Evolutionary conservation across 1,140 invertebrate genomes (phyloP).

Genomic region (Holotrichia oblita): DNA sequence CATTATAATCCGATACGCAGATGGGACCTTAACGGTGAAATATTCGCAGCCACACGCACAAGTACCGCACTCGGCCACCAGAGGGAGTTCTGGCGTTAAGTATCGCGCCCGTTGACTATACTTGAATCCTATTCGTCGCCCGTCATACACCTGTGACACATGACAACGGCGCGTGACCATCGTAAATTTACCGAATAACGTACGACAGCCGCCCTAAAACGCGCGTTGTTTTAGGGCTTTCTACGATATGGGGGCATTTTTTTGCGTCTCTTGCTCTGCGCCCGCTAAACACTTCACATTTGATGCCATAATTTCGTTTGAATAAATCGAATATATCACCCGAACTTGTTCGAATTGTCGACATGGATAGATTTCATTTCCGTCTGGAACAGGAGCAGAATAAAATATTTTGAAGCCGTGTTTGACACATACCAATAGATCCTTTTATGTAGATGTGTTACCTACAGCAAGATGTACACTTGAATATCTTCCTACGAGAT

Average conservation of each 20-base stretch:
- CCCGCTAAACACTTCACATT: constrained; percentile 15
- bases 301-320: constrained; percentile 10
- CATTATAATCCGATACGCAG: constrained; percentile 34
- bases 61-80: background rate
- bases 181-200: constrained; percentile 1
- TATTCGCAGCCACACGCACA: background rate
- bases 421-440: too few species aligned
- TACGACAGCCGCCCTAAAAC: background rate
- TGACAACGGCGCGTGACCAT: constrained; percentile 19
- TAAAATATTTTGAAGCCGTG: too few species aligned
- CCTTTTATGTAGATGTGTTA: too few species aligned
- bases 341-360: background rate
- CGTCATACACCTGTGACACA: constrained; percentile 32
- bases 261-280: background rate
- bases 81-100: background rate
- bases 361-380: background rate
- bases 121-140: background rate
- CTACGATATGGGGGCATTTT: background rate
- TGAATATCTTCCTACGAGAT: too few species aligned
- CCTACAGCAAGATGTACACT: too few species aligned
- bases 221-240: background rate
- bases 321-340: constrained; percentile 14
- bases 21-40: background rate
- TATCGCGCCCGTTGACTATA: background rate
- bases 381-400: too few species aligned